Conservation (phyloP, 2,797 vertebrate species). For the Stomatorhinus walkeri region DNA sequence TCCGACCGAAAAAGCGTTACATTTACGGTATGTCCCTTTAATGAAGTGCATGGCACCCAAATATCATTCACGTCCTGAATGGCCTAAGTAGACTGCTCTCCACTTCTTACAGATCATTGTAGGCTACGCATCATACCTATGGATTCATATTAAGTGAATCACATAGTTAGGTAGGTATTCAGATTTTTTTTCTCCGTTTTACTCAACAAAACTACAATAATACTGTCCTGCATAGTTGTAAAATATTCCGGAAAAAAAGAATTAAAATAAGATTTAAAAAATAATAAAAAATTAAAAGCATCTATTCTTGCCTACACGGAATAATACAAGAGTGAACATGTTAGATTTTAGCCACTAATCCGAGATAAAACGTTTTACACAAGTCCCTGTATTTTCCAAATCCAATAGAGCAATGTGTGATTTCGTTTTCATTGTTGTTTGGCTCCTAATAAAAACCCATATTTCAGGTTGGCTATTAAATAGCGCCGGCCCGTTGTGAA, state of each 20-base stretch:
- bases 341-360: not conserved
- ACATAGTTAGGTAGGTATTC: not conserved
- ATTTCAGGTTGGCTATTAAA: not conserved
- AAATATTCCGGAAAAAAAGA: not conserved
- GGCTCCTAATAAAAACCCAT: not conserved
- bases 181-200: not conserved
- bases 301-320: not conserved
- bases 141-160: not conserved
- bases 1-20: constrained; percentile 4
- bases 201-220: not conserved
- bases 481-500: not conserved
- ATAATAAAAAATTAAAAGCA: not conserved
- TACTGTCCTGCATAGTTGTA: not conserved
- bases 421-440: not conserved
- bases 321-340: not conserved
- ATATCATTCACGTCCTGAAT: not conserved
- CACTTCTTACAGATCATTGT: not conserved
- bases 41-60: not conserved
- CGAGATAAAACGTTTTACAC: not conserved
- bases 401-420: not conserved
- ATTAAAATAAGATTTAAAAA: not conserved
- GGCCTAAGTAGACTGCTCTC: not conserved
- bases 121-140: not conserved
- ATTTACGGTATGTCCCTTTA: not conserved
- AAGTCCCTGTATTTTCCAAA: not conserved